Percentiles rank a stretch among this genome's conserved stretches.
These are phyloP conservation scores for Porites lutea DNA, from an alignment of 64 coral and sea anemone species.

Conservation along the genomic window DNA sequence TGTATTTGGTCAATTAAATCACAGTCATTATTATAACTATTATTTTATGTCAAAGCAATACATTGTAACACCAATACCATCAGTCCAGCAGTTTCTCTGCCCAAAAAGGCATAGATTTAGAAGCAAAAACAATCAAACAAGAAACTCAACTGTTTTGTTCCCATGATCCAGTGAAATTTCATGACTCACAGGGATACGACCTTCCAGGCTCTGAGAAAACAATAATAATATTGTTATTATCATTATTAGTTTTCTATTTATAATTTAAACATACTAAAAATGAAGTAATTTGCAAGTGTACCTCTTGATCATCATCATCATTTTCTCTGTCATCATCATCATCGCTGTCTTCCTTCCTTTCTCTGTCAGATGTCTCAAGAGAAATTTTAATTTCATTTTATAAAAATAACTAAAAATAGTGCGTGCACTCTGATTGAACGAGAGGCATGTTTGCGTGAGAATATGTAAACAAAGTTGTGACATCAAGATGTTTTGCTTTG, in stretches of 20 bases:
- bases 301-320: conserved; percentile 32
- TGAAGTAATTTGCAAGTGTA: neutral
- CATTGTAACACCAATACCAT: no score
- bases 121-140: neutral
- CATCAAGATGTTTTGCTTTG: no score
- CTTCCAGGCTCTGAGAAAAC: conserved; percentile 69
- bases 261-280: neutral
- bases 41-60: no score
- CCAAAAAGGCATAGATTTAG: no score
- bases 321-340: conserved; percentile 60
- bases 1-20: no score
- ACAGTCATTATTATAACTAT: no score
- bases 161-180: conserved; percentile 93
- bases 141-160: conserved; percentile 87
- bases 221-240: no score
- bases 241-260: no score
- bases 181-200: conserved; percentile 87
- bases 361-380: conserved; percentile 35
- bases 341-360: conserved; percentile 8
- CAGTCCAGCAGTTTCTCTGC: no score
- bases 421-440: no score
- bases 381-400: neutral
- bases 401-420: neutral
- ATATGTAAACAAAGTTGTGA: no score
- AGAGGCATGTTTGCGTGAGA: no score